Evolutionary conservation across 2,888 invertebrate genomes (phyloP), one percentile per base, ranked within the genome.

Genomic region (Apodemia hepburni): DNA sequence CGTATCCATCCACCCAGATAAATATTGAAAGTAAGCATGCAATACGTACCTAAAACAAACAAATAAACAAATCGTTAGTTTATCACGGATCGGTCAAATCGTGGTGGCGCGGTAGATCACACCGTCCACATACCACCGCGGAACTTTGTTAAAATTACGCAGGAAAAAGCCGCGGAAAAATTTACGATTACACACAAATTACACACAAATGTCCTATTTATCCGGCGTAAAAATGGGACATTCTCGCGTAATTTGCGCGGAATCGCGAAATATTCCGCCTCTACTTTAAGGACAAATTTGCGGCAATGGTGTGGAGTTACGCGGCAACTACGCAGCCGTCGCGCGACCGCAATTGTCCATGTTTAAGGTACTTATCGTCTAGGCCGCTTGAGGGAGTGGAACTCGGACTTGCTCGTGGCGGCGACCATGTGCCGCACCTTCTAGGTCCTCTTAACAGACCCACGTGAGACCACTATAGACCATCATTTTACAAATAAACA

Each of bases 31-130:
- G 18, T 18, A 49, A 49, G 17, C 49, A 49, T 49, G 49, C 49
- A 49, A n/a, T 49, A 49, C 49, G 49, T 49, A 17, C 18, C 49
- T 49, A 9, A 49, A 49, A 49, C 49, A 49, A 49, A 49, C 49
- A 49, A 49, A 49, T 18, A 49, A 49, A 49, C 4, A 49, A 49
- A 49, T 47, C 3, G 18, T 49, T 49, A 49, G 5, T 49, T 18
- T 18, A 18, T 18, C 49, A 1, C 49, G 17, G 9, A 49, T 49
- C 18, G 8, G 45, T 22, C 49, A 51, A 51, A 18, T 51, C 49
- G 49, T 18, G 49, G 49, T 18, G 49, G 49, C 18, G 49, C 49
- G 18, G 49, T 49, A 18, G 49, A 4, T 49, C 49, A 7, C 9
- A 49, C n/a, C 18, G 17, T 49, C 49, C 18, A 49, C 49, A 49